Evolutionary conservation across 2,888 invertebrate genomes (phyloP).

Genomic region (Cyrtodaria siliqua): DNA sequence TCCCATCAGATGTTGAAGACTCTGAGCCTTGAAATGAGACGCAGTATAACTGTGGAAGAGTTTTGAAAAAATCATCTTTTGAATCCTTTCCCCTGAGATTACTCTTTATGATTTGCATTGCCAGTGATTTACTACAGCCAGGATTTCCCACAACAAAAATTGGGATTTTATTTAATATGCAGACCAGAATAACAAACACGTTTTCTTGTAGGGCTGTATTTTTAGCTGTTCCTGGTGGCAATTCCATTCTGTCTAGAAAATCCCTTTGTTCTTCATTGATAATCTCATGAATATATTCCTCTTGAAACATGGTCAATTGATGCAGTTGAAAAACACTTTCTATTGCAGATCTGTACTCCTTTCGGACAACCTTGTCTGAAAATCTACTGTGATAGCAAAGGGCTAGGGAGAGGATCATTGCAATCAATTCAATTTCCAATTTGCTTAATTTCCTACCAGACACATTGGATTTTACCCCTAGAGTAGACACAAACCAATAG

Average conservation of each 20-base stretch:
- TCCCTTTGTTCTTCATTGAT: constrained; percentile 67
- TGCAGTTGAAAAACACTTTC: constrained; percentile 14
- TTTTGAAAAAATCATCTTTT: constrained; percentile 64
- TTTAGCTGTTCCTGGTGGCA: constrained; percentile 69
- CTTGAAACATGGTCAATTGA: not conserved
- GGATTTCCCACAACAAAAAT: constrained; percentile 76
- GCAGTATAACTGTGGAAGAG: constrained; percentile 68
- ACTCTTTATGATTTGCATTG: constrained; percentile 71
- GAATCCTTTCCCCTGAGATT: constrained; percentile 74
- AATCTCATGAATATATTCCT: constrained; percentile 34
- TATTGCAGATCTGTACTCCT: constrained; percentile 39
- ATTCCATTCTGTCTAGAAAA: constrained; percentile 67
- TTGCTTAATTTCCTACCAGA: too few species aligned
- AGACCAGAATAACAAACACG: constrained; percentile 73
- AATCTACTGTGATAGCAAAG: constrained; percentile 65
- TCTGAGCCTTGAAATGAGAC: constrained; percentile 76
- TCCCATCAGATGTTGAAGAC: constrained; percentile 77
- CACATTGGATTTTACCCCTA: not conserved
- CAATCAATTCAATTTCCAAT: not conserved
- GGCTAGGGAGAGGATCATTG: constrained; percentile 59
- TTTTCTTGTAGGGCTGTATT: constrained; percentile 74
- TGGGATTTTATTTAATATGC: constrained; percentile 71
- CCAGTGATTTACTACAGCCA: constrained; percentile 75
- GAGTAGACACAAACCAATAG: constrained; percentile 8
- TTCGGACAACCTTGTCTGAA: constrained; percentile 26